Evolutionary conservation across 1,140 invertebrate genomes (phyloP).

Genomic region (Brachionus manjavacas): DNA sequence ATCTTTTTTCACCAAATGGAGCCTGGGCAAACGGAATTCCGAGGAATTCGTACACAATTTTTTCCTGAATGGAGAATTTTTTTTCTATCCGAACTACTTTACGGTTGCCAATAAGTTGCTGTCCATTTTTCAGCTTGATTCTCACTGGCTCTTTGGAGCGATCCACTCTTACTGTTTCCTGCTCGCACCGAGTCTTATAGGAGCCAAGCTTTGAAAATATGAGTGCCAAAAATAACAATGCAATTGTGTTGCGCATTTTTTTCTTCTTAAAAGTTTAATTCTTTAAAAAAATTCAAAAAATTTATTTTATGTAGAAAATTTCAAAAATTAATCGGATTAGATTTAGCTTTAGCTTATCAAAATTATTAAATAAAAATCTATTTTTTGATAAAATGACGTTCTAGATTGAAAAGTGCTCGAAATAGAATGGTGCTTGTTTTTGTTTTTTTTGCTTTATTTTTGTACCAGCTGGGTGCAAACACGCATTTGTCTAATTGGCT

Average conservation of each 20-base stretch:
- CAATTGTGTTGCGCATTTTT: not conserved
- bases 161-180: not conserved
- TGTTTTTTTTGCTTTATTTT: not conserved
- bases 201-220: not conserved
- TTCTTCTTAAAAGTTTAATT: not conserved
- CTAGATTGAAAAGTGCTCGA: not conserved
- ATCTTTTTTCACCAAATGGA: conserved; percentile 45
- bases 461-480: not conserved
- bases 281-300: not conserved
- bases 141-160: not conserved
- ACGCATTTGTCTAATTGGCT: not conserved
- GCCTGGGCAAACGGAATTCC: conserved; percentile 46
- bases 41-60: conserved; percentile 41
- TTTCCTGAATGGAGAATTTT: not conserved
- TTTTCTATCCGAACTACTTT: not conserved
- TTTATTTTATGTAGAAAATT: not conserved
- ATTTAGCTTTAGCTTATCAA: not conserved
- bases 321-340: not conserved
- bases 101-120: not conserved
- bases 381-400: not conserved
- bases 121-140: conserved; percentile 13
- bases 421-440: not conserved
- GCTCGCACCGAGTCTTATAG: not conserved
- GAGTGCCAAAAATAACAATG: not conserved
- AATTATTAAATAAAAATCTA: not conserved